Base-by-base conservation (phyloP, 1,140 invertebrate genomes). In the Drosophila lowei region DNA sequence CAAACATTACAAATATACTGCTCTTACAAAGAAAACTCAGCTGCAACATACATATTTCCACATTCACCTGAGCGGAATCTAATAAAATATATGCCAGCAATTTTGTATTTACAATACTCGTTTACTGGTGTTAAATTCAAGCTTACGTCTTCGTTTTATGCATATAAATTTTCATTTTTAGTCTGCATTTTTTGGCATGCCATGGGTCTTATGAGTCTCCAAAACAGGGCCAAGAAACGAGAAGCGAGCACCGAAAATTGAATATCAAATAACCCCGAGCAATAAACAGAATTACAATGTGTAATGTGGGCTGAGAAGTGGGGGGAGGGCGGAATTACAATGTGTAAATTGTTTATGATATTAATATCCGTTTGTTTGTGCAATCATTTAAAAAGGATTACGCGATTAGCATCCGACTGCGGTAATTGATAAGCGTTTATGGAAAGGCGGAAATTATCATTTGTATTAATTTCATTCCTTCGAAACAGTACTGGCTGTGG, bases 301-400 rank as follows among this genome's bases (percentile, higher is more conserved):
- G 28, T 16, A 15, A n/a, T 47, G 46, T 47, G 44, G 49, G 42
- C 9, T 18, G 23, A 34, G 47, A 23, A 11, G 18, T 28, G 43
- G 34, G 41, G 9, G 55, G 50, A 7, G 46, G 49, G 15, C 1
- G 18, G 18, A 18, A 18, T 18, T 18, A 18, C 18, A 18, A 41
- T 42, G 73, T 72, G 62, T 68, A 64, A 81, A 81, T 81, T 83
- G 79, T 78, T 78, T 61, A 73, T 81, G 63, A 81, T 67, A 83
- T 83, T 81, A 81, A 83, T 81, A 81, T 81, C 79, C 79, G 79
- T 47, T 81, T 74, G 74, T 66, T 66, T 77, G 74, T 60, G 79
- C 56, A 68, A 70, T 70, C 67, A 70, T 83, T 77, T 73, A 70
- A 64, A 81, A 68, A 57, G 79, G 79, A 81, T 81, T 81, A 80